Percentiles rank a stretch among this genome's conserved stretches.
Conservation (phyloP, 2,797 vertebrate genomes). For the Coilia nasus region DNA sequence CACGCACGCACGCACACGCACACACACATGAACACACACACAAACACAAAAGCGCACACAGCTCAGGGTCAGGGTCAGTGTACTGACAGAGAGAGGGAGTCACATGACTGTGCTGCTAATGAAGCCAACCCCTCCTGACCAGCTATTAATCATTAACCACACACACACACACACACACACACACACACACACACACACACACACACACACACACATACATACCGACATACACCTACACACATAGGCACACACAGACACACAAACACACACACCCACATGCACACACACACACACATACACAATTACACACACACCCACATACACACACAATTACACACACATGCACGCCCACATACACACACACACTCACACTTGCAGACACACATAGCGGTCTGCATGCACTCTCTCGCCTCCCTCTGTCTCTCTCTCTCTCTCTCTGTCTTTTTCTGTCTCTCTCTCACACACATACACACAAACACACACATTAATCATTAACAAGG, state of each 20-base stretch:
- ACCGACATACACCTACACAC: slow-evolving; percentile 54
- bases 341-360: slow-evolving; percentile 63
- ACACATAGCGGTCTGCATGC: background rate
- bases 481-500: slow-evolving; percentile 28
- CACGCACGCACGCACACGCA: slow-evolving; percentile 20
- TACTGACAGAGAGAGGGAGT: slow-evolving; percentile 39
- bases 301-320: slow-evolving; percentile 29
- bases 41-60: slow-evolving; percentile 34
- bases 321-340: slow-evolving; percentile 54
- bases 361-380: slow-evolving; percentile 20
- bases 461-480: slow-evolving; percentile 33
- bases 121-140: slow-evolving; percentile 56
- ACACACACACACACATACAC: background rate
- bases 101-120: slow-evolving; percentile 56
- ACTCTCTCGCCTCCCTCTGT: background rate
- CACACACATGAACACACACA: slow-evolving; percentile 22
- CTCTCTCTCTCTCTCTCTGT: background rate
- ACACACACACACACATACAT: slow-evolving; percentile 61
- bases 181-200: slow-evolving; percentile 37
- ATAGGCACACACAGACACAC: slow-evolving; percentile 54
- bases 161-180: slow-evolving; percentile 26
- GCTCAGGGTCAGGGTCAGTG: slow-evolving; percentile 50
- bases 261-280: slow-evolving; percentile 17
- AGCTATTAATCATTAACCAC: slow-evolving; percentile 59
- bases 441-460: background rate